Evolutionary conservation across 2,888 invertebrate genomes (phyloP).

Genomic region (Sussaba pulchella): DNA sequence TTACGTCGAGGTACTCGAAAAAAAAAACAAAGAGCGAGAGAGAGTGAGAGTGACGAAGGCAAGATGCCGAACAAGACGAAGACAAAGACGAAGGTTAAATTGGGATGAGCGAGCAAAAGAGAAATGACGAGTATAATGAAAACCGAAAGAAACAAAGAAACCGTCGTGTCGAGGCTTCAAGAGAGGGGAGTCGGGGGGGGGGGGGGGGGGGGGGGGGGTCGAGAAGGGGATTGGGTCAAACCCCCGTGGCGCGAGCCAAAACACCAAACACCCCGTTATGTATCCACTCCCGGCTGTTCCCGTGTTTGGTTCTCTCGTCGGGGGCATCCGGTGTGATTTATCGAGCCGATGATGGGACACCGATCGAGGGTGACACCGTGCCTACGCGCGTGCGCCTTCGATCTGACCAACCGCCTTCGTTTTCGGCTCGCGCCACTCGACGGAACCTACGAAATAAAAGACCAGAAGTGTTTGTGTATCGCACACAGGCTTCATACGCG

Average conservation of each 20-base stretch:
- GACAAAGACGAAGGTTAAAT: background rate
- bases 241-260: conserved; percentile 81
- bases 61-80: too few species aligned
- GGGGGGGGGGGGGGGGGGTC: conserved; percentile 72
- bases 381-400: conserved; percentile 36
- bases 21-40: background rate
- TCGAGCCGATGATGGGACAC: conserved; percentile 77
- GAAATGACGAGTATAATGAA: conserved; percentile 39
- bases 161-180: conserved; percentile 71
- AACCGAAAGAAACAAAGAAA: conserved; percentile 52
- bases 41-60: background rate
- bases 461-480: too few species aligned
- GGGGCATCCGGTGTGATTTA: conserved; percentile 77
- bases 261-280: conserved; percentile 75
- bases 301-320: conserved; percentile 32
- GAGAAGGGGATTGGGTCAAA: conserved; percentile 71
- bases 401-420: background rate
- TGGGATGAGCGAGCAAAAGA: conserved; percentile 44
- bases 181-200: conserved; percentile 62
- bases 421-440: background rate
- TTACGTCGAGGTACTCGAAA: background rate
- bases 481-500: background rate
- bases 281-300: conserved; percentile 63
- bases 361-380: conserved; percentile 71
- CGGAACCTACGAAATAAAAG: too few species aligned